Evolutionary conservation across 2,888 invertebrate genomes (phyloP).

Genomic region (Clusia tigrina): DNA sequence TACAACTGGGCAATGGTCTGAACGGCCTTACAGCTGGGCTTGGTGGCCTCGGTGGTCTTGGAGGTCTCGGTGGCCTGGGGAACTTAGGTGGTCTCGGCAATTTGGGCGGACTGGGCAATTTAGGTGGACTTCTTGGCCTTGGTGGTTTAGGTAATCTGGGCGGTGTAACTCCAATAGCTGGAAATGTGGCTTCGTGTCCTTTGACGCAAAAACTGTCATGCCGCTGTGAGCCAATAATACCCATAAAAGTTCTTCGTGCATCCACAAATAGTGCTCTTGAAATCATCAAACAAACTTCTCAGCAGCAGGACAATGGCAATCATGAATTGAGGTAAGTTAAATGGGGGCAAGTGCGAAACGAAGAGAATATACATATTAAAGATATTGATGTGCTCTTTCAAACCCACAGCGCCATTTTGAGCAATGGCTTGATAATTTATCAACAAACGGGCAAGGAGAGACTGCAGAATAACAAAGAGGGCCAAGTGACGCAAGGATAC

Average conservation of each 20-base stretch:
- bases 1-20: background rate
- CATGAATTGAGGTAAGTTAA: constrained; percentile 42
- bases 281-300: constrained; percentile 45
- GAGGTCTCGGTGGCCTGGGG: constrained; percentile 21
- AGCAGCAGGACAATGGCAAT: constrained; percentile 45
- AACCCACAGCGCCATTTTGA: constrained; percentile 43
- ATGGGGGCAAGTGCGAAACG: no score
- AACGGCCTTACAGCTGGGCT: constrained; percentile 11
- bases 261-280: constrained; percentile 26
- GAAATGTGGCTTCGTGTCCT: constrained; percentile 37
- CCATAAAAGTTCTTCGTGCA: constrained; percentile 24
- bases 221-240: constrained; percentile 45
- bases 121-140: constrained; percentile 20
- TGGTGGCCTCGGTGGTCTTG: constrained; percentile 24
- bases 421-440: constrained; percentile 48
- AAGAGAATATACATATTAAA: no score
- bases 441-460: constrained; percentile 39
- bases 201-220: constrained; percentile 46
- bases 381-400: no score
- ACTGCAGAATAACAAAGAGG: constrained; percentile 23
- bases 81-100: constrained; percentile 37
- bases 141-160: constrained; percentile 16
- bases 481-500: constrained; percentile 30
- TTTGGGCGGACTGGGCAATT: constrained; percentile 38
- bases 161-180: constrained; percentile 9